A percentile compares a stretch with the other conserved stretches of the same genome.
Conservation (phyloP, 2,113 vertebrate genomes). For the Polyodon spathula region DNA sequence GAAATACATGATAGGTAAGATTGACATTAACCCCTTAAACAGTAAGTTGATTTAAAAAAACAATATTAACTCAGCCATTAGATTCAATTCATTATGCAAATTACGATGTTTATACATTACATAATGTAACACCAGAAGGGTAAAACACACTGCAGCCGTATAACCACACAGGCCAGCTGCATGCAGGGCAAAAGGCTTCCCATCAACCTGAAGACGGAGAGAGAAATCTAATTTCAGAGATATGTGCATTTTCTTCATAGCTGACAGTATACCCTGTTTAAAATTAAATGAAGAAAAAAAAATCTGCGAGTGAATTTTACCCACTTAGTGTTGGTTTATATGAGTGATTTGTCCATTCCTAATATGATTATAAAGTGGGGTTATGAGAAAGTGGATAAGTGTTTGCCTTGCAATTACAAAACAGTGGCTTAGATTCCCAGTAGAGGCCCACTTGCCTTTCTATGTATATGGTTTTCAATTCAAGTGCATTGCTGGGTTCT, state of each 20-base stretch:
- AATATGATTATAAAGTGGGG: slow-evolving; percentile 49
- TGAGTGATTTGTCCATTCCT: slow-evolving; percentile 46
- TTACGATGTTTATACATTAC: too few species aligned
- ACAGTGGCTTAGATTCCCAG: slow-evolving; percentile 16
- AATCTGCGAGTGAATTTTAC: slow-evolving; percentile 45
- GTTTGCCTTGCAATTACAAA: slow-evolving; percentile 32
- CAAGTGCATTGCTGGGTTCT: slow-evolving; percentile 7
- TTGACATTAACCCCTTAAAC: too few species aligned
- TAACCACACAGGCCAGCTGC: slow-evolving; percentile 29
- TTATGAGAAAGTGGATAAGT: slow-evolving; percentile 32
- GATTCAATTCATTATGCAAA: too few species aligned
- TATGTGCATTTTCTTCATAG: slow-evolving; percentile 45
- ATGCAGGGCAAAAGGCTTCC: slow-evolving; percentile 33
- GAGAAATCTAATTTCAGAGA: slow-evolving; percentile 58
- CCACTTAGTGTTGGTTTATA: slow-evolving; percentile 57
- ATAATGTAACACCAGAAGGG: too few species aligned
- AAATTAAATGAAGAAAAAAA: slow-evolving; percentile 38
- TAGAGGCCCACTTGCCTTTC: slow-evolving; percentile 7
- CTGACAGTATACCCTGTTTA: too few species aligned
- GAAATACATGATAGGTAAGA: too few species aligned
- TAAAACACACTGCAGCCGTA: slow-evolving; percentile 2
- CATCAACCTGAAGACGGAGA: slow-evolving; percentile 46
- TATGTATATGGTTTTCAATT: slow-evolving; percentile 5
- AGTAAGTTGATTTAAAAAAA: too few species aligned
- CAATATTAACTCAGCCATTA: too few species aligned